Percentiles rank a stretch among this genome's conserved stretches.
These are phyloP conservation scores for Agrochola macilenta DNA, from an alignment of 2,888 invertebrate species.

Conservation along the genomic window DNA sequence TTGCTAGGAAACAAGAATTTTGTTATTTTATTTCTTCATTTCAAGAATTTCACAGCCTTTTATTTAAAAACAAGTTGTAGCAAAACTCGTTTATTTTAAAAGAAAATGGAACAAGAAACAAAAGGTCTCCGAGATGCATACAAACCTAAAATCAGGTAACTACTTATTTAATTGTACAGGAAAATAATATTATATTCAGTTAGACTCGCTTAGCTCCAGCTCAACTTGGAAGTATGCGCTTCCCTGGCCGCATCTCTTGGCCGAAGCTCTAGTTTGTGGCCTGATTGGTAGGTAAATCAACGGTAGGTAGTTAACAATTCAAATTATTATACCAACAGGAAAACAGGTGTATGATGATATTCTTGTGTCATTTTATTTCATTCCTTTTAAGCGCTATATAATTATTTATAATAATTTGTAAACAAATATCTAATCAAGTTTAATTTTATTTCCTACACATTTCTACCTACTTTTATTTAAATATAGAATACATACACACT, in stretches of 20 bases:
- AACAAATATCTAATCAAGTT: too few species aligned
- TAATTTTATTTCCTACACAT: too few species aligned
- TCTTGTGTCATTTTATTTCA: too few species aligned
- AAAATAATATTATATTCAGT: neutral
- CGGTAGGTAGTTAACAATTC: neutral
- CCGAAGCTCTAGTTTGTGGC: neutral
- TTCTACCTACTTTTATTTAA: too few species aligned
- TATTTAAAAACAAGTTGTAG: neutral
- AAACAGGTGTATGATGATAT: too few species aligned
- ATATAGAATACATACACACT: too few species aligned
- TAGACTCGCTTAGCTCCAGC: neutral
- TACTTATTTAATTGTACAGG: neutral
- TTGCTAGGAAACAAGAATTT: slow-evolving; percentile 50
- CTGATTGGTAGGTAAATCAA: neutral
- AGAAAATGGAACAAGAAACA: slow-evolving; percentile 22
- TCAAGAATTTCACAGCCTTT: neutral
- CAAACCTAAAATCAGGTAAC: slow-evolving; percentile 30
- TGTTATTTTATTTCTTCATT: neutral
- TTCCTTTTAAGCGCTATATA: too few species aligned
- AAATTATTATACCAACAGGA: neutral
- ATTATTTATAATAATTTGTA: too few species aligned
- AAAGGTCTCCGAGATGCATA: neutral
- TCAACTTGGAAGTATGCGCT: neutral
- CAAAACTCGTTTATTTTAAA: neutral
- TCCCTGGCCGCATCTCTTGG: neutral